Conservation (phyloP, 2,888 invertebrate species). For the Blastobasis lacticolella region DNA sequence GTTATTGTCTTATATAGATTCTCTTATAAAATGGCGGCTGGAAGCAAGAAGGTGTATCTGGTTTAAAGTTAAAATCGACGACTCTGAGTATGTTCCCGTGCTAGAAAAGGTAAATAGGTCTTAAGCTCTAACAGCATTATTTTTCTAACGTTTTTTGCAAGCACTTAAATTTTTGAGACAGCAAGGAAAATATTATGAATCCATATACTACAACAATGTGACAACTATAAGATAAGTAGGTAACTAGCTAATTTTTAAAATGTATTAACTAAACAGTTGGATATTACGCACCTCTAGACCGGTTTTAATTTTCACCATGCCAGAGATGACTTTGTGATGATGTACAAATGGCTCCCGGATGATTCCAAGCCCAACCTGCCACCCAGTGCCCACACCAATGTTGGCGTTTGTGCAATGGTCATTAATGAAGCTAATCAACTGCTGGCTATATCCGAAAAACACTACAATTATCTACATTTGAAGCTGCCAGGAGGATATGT, state of each 20-base stretch:
- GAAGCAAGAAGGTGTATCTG: constrained; percentile 82
- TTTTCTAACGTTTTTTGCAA: too few species aligned
- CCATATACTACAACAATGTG: too few species aligned
- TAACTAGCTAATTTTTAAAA: neutral
- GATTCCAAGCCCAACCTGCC: constrained; percentile 80
- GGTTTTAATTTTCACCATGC: constrained; percentile 95
- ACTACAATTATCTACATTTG: constrained; percentile 80
- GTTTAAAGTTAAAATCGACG: constrained; percentile 82
- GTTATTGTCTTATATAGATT: constrained; percentile 69
- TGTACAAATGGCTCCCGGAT: constrained; percentile 86
- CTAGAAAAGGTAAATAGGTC: constrained; percentile 76
- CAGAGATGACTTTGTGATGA: constrained; percentile 83
- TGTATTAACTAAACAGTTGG: constrained; percentile 6
- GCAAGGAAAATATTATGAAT: too few species aligned
- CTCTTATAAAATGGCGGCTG: constrained; percentile 78
- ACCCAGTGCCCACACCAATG: constrained; percentile 81
- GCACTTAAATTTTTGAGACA: too few species aligned
- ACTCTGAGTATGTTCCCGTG: constrained; percentile 81
- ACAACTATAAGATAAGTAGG: too few species aligned
- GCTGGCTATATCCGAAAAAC: constrained; percentile 86
- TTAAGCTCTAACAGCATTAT: neutral
- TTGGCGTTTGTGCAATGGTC: constrained; percentile 90
- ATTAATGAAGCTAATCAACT: constrained; percentile 83
- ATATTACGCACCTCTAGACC: constrained; percentile 69
- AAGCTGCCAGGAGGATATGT: constrained; percentile 95